Evolutionary conservation across 2,888 invertebrate genomes (phyloP).

Genomic region (Athalia rosae): DNA sequence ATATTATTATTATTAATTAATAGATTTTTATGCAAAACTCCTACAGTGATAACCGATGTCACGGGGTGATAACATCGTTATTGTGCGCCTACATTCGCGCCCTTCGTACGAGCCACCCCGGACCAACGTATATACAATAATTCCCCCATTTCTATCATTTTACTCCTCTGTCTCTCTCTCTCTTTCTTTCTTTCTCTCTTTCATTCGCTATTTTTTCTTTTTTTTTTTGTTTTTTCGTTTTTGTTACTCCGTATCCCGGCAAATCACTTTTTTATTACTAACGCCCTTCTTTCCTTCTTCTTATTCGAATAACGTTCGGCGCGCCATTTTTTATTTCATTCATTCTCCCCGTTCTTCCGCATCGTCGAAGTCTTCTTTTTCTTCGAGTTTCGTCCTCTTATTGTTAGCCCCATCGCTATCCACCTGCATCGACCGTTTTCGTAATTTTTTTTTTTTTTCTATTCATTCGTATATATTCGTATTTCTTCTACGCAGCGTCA

Average conservation of each 20-base stretch:
- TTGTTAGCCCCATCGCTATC: slow-evolving; percentile 5
- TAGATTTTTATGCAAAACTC: slow-evolving; percentile 68
- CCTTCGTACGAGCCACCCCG: slow-evolving; percentile 68
- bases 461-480: slow-evolving; percentile 11
- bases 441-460: slow-evolving; percentile 17
- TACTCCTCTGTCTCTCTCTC: slow-evolving; percentile 44
- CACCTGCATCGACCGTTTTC: neutral
- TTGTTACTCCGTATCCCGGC: neutral
- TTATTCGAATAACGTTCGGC: slow-evolving; percentile 23
- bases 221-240: slow-evolving; percentile 4
- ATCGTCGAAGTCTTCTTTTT: slow-evolving; percentile 23
- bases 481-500: too few species aligned
- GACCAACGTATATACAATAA: slow-evolving; percentile 72
- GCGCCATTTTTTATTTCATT: slow-evolving; percentile 37
- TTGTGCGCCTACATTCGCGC: slow-evolving; percentile 68
- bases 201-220: slow-evolving; percentile 44
- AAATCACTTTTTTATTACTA: neutral
- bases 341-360: slow-evolving; percentile 47
- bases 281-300: slow-evolving; percentile 37
- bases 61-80: slow-evolving; percentile 58
- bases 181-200: slow-evolving; percentile 47
- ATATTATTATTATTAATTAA: slow-evolving; percentile 61
- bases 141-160: slow-evolving; percentile 53
- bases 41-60: slow-evolving; percentile 70
- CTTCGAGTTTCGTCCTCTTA: neutral